phyloP scores from a whole-genome alignment of 1,140 invertebrate genomes.

The Mizuhopecten yessoensis region DNA sequence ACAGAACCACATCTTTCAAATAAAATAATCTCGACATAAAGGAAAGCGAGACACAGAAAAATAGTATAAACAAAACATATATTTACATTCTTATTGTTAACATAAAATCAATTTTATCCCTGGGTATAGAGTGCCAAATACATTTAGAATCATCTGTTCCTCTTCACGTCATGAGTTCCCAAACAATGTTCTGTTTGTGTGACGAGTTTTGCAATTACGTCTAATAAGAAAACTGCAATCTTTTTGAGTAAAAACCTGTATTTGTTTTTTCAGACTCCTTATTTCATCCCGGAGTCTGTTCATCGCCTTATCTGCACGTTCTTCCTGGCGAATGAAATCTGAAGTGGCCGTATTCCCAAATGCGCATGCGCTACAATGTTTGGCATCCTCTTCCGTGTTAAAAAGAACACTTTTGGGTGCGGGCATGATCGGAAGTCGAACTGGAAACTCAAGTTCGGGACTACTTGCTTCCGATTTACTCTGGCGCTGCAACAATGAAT shows the following conservation, averaged over 20 bases:
- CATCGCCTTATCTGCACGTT: background rate
- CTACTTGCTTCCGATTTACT: background rate
- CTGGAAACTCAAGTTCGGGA: conserved; percentile 22
- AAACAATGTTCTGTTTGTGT: too few relatives aligned
- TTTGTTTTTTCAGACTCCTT: conserved; percentile 42
- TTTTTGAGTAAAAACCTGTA: too few relatives aligned
- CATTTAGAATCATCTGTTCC: too few relatives aligned
- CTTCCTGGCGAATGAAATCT: conserved; percentile 28
- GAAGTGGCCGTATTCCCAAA: conserved; percentile 42
- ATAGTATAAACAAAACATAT: too few relatives aligned
- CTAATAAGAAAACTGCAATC: too few relatives aligned
- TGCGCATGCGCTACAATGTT: conserved; percentile 41
- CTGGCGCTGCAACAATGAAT: background rate
- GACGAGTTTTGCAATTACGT: too few relatives aligned
- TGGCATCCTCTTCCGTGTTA: background rate
- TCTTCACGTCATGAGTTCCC: too few relatives aligned
- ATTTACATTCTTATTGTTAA: too few relatives aligned
- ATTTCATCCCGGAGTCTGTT: conserved; percentile 41
- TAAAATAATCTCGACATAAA: background rate
- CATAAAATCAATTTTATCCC: too few relatives aligned
- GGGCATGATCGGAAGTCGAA: conserved; percentile 44
- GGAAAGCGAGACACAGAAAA: too few relatives aligned
- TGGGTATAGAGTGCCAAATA: too few relatives aligned
- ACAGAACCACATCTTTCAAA: background rate
- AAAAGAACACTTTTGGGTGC: conserved; percentile 43